phyloP scores from a whole-genome alignment of 2,113 vertebrate species.

The Gallinago undulata region DNA sequence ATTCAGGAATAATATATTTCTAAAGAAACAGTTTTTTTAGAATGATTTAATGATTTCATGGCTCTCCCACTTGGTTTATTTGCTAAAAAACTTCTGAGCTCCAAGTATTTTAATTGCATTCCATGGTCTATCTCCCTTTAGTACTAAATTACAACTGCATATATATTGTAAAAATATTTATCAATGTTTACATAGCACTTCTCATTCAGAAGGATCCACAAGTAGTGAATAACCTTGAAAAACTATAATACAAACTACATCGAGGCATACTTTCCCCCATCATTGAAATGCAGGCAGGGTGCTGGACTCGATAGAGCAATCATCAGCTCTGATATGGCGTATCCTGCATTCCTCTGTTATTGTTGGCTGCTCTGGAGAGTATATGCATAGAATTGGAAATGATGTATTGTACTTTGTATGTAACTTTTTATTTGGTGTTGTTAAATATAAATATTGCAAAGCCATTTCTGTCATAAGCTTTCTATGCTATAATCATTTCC shows the following conservation, averaged over 20 bases:
- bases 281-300: conserved; percentile 34
- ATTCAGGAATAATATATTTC: background rate
- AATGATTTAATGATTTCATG: background rate
- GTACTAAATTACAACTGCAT: background rate
- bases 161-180: background rate
- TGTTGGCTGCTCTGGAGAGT: conserved; percentile 8
- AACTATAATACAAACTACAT: background rate
- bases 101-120: background rate
- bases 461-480: conserved; percentile 14
- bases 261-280: background rate
- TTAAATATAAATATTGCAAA: conserved; percentile 18
- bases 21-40: background rate
- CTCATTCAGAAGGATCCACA: background rate
- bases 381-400: background rate
- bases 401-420: background rate
- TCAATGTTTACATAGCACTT: background rate
- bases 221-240: conserved; percentile 43
- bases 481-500: background rate
- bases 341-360: background rate
- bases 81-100: background rate
- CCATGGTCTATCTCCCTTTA: background rate
- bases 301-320: background rate
- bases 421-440: conserved; percentile 5
- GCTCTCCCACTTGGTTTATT: background rate
- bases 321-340: background rate